Base-by-base conservation (phyloP, 2,113 vertebrate genomes). In the Tylochromis polylepis region DNA sequence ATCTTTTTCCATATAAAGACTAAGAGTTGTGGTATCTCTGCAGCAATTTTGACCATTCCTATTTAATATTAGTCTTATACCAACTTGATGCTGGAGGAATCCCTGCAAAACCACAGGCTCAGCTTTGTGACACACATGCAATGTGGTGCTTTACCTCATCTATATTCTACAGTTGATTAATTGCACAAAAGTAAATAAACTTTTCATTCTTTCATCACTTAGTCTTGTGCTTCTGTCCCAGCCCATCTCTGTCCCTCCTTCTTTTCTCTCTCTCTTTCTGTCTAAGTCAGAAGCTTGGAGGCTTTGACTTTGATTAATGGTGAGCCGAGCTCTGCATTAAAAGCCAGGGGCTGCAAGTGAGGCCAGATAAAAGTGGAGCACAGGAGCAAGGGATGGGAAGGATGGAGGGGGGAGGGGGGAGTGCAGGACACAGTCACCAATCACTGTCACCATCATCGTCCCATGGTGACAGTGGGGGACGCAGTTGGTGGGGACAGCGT, bases 281-380 rank as follows among this genome's bases (percentile, higher is more conserved):
- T 94, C 87, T 88, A 82, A 67, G 89, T 92, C 88, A 89, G 94
- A 95, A 85, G 84, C 93, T 79, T 60, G 87, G 87, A 93, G 93
- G 89, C 90, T 94, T 85, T 94, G 95, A 95, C 95, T 95, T 95
- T 96, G 95, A 96, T 95, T 95, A 95, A 95, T 96, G 94, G 92
- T 94, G 93, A 95, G 92, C 90, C 93, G 57, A 92, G 91, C 91
- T 93, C 94, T 95, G 92, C 92, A 95, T 95, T 95, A 94, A 94
- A 94, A 95, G 92, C 92, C 94, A 94, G 92, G 90, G 93, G 92
- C 95, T 93, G 93, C 91, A 72, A 93, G 91, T 88, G 87, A 90
- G 91, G 92, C 92, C 91, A 93, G 94, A 94, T 91, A 93, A 93
- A 96, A 94, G 93, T 95, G 92, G 94, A 94, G 92, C 92, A 92